phyloP scores from a whole-genome alignment of 1,140 invertebrate genomes.

The Acyrthosiphon pisum region DNA sequence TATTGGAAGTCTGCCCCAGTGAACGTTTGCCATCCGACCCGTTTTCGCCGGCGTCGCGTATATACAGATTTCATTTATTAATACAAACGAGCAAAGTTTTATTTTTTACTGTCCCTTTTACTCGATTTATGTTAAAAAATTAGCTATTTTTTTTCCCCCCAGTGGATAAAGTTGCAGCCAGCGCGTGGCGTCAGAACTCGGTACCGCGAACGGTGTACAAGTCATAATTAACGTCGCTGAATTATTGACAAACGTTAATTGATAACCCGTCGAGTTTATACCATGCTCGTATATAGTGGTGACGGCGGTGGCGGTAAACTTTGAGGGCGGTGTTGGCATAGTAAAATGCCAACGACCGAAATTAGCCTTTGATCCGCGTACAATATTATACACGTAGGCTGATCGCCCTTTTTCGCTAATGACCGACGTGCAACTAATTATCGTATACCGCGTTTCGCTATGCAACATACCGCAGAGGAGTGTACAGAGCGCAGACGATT shows the following conservation, averaged over 20 bases:
- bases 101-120: neutral
- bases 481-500: neutral
- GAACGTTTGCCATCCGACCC: neutral
- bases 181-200: neutral
- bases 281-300: neutral
- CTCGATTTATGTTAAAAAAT: constrained; percentile 23
- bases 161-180: neutral
- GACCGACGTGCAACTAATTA: constrained; percentile 3
- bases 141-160: neutral
- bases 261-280: constrained; percentile 12
- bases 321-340: neutral
- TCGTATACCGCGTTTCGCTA: neutral
- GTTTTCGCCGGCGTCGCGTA: neutral
- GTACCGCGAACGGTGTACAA: too few species aligned
- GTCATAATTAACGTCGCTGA: constrained; percentile 9
- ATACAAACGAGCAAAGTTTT: constrained; percentile 40
- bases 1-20: neutral
- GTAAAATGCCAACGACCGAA: constrained; percentile 32
- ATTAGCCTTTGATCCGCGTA: constrained; percentile 36
- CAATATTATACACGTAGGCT: neutral
- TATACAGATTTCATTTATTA: neutral
- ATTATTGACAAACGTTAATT: constrained; percentile 42
- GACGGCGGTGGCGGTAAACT: neutral
- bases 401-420: neutral
- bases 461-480: neutral